A percentile compares a stretch with the other conserved stretches of the same genome.
These are phyloP conservation scores for Mylabris sibirica DNA, from an alignment of 2,888 invertebrate species.

Conservation along the genomic window DNA sequence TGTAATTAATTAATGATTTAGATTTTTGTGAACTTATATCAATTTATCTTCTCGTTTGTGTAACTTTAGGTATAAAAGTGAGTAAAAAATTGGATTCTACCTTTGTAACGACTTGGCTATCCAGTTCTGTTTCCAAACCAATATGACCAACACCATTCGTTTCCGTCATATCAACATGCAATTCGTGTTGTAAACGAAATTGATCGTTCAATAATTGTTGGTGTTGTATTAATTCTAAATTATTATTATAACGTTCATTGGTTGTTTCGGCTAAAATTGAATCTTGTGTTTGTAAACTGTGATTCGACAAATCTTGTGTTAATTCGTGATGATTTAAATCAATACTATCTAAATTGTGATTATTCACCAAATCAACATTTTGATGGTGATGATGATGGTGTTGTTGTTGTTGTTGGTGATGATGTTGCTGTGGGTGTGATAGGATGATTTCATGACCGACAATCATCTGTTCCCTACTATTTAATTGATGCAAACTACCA, in stretches of 20 bases:
- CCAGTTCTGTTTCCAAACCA: neutral
- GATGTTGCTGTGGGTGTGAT: conserved; percentile 36
- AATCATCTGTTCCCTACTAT: conserved; percentile 51
- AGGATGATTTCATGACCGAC: conserved; percentile 56
- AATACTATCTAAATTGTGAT: conserved; percentile 54
- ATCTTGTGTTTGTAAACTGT: conserved; percentile 50
- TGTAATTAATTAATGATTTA: neutral
- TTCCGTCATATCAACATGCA: conserved; percentile 38
- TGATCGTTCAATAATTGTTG: conserved; percentile 51
- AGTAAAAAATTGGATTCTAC: neutral
- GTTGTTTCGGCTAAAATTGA: conserved; percentile 47
- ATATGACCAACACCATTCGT: conserved; percentile 30
- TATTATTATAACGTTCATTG: conserved; percentile 46
- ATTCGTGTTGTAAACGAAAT: conserved; percentile 46
- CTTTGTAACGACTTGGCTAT: neutral
- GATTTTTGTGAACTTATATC: neutral
- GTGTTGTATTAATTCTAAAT: conserved; percentile 52
- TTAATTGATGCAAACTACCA: conserved; percentile 48
- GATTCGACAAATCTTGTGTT: conserved; percentile 54
- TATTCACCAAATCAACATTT: conserved; percentile 47
- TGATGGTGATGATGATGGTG: conserved; percentile 34
- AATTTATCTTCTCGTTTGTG: neutral
- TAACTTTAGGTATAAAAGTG: no score
- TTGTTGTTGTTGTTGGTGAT: conserved; percentile 37
- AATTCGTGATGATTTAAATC: conserved; percentile 55